Conservation (phyloP, 2,888 invertebrate species). For the Meta bourneti region DNA sequence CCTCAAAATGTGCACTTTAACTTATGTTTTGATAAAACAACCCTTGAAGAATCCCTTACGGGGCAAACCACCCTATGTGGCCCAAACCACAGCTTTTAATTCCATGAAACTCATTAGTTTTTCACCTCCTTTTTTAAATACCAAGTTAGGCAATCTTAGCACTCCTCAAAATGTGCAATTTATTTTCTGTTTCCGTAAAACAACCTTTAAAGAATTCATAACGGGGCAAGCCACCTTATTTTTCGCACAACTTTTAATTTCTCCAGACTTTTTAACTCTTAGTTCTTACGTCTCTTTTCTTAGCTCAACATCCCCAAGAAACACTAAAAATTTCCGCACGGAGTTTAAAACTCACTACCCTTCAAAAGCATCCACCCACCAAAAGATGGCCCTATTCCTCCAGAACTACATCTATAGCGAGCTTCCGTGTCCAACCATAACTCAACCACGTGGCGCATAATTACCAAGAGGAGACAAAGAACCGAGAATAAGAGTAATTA, state of each 20-base stretch:
- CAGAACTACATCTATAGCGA: background rate
- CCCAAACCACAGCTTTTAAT: too few species aligned
- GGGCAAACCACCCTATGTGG: too few species aligned
- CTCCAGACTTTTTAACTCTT: background rate
- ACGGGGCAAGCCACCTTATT: too few species aligned
- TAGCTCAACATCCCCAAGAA: background rate
- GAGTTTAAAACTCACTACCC: background rate
- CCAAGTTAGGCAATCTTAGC: too few species aligned
- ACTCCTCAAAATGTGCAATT: too few species aligned
- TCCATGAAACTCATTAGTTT: too few species aligned
- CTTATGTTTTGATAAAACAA: too few species aligned
- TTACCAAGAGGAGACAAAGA: conserved; percentile 36
- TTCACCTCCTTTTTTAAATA: too few species aligned
- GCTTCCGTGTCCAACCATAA: background rate
- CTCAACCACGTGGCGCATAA: conserved; percentile 21
- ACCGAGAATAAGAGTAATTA: conserved; percentile 20
- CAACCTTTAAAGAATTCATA: too few species aligned
- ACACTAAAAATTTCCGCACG: background rate
- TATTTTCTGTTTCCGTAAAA: too few species aligned
- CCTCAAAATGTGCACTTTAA: too few species aligned
- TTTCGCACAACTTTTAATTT: background rate
- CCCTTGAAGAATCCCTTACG: too few species aligned
- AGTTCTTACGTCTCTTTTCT: background rate
- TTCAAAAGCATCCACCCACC: background rate
- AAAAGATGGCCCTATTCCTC: background rate